A percentile compares a stretch with the other conserved stretches of the same genome.
phyloP scores from a whole-genome alignment of 2,888 invertebrate genomes.

The Lydus trimaculatus region DNA sequence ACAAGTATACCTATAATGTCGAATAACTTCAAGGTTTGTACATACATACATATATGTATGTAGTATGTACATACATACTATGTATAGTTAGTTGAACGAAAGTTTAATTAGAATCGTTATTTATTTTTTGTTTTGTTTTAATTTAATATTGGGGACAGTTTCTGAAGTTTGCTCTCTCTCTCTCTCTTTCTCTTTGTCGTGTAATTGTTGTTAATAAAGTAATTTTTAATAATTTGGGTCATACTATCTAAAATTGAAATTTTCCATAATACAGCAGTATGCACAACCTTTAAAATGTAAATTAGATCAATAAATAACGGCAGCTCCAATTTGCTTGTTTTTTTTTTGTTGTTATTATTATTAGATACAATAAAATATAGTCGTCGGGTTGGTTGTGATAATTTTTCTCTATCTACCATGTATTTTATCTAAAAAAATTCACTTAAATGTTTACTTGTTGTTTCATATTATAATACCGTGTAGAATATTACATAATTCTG shows the following conservation, averaged over 20 bases:
- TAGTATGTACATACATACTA: too few species aligned
- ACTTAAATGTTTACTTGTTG: not conserved
- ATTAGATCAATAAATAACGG: slow-evolving; percentile 6
- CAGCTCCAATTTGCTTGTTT: not conserved
- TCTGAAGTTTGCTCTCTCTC: too few species aligned
- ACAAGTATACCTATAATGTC: not conserved
- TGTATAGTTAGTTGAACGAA: not conserved
- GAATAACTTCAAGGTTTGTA: slow-evolving; percentile 1
- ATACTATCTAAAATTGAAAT: not conserved
- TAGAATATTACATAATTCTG: not conserved
- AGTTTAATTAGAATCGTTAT: not conserved
- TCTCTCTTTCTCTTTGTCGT: too few species aligned
- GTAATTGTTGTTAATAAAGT: too few species aligned
- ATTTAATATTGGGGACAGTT: not conserved
- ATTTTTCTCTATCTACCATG: not conserved
- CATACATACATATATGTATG: too few species aligned
- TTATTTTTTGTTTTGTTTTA: not conserved
- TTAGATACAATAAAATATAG: not conserved
- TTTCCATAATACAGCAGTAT: not conserved
- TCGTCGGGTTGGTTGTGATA: not conserved
- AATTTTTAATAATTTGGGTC: not conserved
- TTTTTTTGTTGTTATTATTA: not conserved
- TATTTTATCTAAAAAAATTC: not conserved
- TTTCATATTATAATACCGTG: not conserved
- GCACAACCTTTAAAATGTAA: not conserved